Evolutionary conservation across 2,113 vertebrate species (phyloP).

Genomic region (Syngnathus typhle): DNA sequence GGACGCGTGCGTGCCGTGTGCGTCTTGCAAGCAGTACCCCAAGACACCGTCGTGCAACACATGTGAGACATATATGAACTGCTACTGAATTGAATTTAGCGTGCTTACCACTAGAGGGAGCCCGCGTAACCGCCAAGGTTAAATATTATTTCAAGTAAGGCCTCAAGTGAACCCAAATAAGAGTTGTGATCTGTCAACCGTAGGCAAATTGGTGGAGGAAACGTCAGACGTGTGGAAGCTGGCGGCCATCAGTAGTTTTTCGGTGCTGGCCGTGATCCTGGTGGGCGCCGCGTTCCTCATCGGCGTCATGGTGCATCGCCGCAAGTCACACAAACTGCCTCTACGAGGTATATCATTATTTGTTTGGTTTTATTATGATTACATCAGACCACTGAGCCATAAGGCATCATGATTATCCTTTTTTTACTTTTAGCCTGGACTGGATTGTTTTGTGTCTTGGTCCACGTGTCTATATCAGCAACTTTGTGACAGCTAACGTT

Average conservation of each 20-base stretch:
- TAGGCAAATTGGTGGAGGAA: conserved; percentile 53
- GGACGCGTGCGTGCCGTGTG: conserved; percentile 61
- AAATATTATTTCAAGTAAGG: too few species aligned
- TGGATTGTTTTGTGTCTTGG: not conserved
- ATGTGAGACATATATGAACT: conserved; percentile 55
- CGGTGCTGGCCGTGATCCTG: conserved; percentile 68
- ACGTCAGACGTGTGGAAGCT: conserved; percentile 66
- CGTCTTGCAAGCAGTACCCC: conserved; percentile 66
- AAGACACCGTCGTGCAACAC: conserved; percentile 75
- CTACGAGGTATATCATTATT: conserved; percentile 58
- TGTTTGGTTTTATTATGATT: too few species aligned
- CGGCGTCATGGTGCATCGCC: conserved; percentile 70
- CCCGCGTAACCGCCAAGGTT: too few species aligned
- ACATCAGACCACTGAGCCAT: too few species aligned
- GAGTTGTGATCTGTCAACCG: too few species aligned
- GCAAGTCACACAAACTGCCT: conserved; percentile 63
- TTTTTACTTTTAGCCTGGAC: not conserved
- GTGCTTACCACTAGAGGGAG: too few species aligned
- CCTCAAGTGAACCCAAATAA: too few species aligned
- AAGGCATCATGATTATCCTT: too few species aligned
- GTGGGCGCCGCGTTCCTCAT: conserved; percentile 66
- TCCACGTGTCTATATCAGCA: not conserved
- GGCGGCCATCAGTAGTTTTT: conserved; percentile 74
- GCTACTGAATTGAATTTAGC: too few species aligned
- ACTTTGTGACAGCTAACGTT: not conserved